Base-by-base conservation (phyloP, 2,797 vertebrate species). In the Muraenolepis orangiensis region DNA sequence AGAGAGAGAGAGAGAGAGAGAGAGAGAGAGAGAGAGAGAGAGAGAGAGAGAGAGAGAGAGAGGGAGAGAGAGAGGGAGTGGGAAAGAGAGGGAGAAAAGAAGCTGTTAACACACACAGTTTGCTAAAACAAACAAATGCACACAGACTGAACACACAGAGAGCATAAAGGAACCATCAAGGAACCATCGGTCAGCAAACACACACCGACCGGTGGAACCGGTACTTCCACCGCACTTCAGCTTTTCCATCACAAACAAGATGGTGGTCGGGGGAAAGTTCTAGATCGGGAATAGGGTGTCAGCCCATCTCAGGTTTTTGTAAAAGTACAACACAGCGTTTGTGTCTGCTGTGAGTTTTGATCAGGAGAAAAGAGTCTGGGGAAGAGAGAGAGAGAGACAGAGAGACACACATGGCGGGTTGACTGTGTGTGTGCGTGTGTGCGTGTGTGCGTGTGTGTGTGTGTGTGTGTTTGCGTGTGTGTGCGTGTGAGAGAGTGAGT, bases 161-260 rank as follows among this genome's bases (percentile, higher is more conserved):
- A n/a, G n/a, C n/a, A n/a, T n/a, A n/a, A n/a, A 38, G 40, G 16
- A 14, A 34, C 26, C 71, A 0, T 72, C 70, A 81, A 66, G 51
- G 67, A 84, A 78, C 84, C 85, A 87, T 87, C 80, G 66, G 87
- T 91, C 89, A 90, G 87, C 89, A 88, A n/a, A 68, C 29, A 69
- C 6, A 1, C 2, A 75, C 71, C 87, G 87, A n/a, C 87, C 77
- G 74, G 89, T 74, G 57, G 74, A 90, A 90, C 89, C 86, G 85
- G 91, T 88, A 78, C 0, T 16, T 13, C 28, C 11, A 75, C 76
- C 28, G 71, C 69, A 12, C 68, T 79, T 66, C 28, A 85, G 78
- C 51, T 77, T 90, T 90, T 92, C 86, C 87, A 84, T 84, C 69
- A 81, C 82, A 84, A 79, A 67, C 82, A 74, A 81, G n/a, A n/a